These are phyloP conservation scores for Pachycephus smyrnensis DNA, from an alignment of 2,888 invertebrate genomes.

Conservation along the genomic window DNA sequence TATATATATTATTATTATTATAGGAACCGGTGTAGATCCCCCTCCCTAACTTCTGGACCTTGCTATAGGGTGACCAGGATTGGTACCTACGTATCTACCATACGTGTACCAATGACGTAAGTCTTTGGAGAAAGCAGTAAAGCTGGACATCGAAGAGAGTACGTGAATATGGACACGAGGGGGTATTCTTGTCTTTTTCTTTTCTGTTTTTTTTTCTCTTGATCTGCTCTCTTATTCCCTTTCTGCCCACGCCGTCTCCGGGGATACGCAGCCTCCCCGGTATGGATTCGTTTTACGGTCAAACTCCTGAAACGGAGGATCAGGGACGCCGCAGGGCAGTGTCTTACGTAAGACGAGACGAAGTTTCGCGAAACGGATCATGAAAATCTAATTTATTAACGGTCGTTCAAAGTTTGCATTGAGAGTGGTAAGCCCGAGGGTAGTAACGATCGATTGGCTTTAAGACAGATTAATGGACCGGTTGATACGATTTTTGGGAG, in stretches of 20 bases:
- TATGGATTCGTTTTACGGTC: background rate
- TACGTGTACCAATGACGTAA: background rate
- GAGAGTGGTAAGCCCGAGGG: background rate
- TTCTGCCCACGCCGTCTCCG: background rate
- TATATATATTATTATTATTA: background rate
- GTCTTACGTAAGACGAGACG: background rate
- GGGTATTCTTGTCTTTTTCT: background rate
- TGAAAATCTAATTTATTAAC: slow-evolving; percentile 9
- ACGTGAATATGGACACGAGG: background rate
- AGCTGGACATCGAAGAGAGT: background rate
- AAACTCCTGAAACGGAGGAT: slow-evolving; percentile 6
- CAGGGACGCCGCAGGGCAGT: background rate
- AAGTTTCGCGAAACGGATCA: slow-evolving; percentile 1
- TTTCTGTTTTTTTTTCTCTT: background rate
- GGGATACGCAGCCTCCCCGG: background rate
- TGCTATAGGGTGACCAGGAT: background rate
- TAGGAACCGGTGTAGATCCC: background rate
- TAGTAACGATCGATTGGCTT: background rate
- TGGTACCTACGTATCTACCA: background rate
- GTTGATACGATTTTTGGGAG: background rate
- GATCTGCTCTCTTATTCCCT: slow-evolving; percentile 11
- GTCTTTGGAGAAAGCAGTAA: slow-evolving; percentile 1
- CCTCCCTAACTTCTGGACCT: background rate
- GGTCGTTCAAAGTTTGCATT: background rate
- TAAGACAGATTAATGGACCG: background rate